These are phyloP conservation scores for Lobophora halterata DNA, from an alignment of 2,888 invertebrate genomes.

Conservation along the genomic window DNA sequence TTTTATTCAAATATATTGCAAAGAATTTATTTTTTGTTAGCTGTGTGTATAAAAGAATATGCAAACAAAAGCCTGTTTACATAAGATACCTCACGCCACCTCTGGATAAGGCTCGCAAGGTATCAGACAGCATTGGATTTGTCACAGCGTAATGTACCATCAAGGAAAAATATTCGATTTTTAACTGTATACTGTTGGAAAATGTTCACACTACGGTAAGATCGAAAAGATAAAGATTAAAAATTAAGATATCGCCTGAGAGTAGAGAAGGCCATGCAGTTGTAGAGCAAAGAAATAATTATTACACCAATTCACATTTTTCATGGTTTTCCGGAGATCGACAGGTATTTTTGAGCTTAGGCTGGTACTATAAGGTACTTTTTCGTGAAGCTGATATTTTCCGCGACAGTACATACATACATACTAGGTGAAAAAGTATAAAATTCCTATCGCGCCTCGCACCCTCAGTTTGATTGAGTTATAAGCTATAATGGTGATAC, in stretches of 20 bases:
- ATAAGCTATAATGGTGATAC: conserved; percentile 76
- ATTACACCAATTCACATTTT: too few relatives aligned
- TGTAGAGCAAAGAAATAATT: too few relatives aligned
- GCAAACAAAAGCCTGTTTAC: not conserved
- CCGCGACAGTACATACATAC: conserved; percentile 57
- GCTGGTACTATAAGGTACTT: too few relatives aligned
- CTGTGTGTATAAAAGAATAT: not conserved
- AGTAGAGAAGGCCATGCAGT: too few relatives aligned
- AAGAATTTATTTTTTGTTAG: not conserved
- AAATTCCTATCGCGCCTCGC: conserved; percentile 65
- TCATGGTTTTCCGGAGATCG: too few relatives aligned
- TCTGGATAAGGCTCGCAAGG: conserved; percentile 26
- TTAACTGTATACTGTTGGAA: too few relatives aligned
- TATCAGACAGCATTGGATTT: conserved; percentile 31
- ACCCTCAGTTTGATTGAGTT: conserved; percentile 70
- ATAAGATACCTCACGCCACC: conserved; percentile 17
- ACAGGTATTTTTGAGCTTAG: too few relatives aligned
- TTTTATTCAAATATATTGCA: too few relatives aligned
- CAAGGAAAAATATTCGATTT: conserved; percentile 47
- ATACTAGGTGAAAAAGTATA: conserved; percentile 69
- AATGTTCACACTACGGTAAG: too few relatives aligned
- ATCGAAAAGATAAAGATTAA: too few relatives aligned
- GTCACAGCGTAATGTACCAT: conserved; percentile 46
- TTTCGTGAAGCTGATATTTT: conserved; percentile 17
- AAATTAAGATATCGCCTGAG: too few relatives aligned